A percentile compares a stretch with the other conserved stretches of the same genome.
Evolutionary conservation across 2,888 invertebrate species (phyloP).

Genomic region (Ypsolopha sequella): DNA sequence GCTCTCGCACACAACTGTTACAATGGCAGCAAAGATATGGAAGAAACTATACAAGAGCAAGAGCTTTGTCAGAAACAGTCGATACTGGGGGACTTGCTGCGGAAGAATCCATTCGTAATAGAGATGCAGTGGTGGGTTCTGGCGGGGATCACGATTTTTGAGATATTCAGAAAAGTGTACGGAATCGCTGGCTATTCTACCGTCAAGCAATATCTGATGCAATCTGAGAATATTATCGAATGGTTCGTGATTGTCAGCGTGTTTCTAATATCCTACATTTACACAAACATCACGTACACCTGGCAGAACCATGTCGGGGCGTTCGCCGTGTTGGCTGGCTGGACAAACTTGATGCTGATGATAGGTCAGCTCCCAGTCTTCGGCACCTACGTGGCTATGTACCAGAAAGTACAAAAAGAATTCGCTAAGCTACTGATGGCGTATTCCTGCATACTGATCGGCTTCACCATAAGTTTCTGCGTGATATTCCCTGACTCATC

Average conservation of each 20-base stretch:
- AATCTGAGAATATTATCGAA: slow-evolving; percentile 88
- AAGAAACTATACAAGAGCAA: slow-evolving; percentile 78
- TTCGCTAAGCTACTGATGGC: slow-evolving; percentile 89
- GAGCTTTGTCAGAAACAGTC: slow-evolving; percentile 84
- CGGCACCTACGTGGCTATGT: slow-evolving; percentile 93
- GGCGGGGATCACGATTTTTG: slow-evolving; percentile 82
- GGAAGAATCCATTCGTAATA: slow-evolving; percentile 81
- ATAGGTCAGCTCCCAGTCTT: slow-evolving; percentile 90
- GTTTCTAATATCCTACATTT: slow-evolving; percentile 85
- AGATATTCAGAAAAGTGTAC: slow-evolving; percentile 84
- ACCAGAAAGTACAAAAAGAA: slow-evolving; percentile 88
- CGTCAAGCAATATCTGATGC: slow-evolving; percentile 84
- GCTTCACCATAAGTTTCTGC: slow-evolving; percentile 90
- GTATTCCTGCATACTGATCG: slow-evolving; percentile 86
- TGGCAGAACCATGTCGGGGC: slow-evolving; percentile 92
- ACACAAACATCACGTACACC: slow-evolving; percentile 78
- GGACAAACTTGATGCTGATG: slow-evolving; percentile 93
- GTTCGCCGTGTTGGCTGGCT: slow-evolving; percentile 86
- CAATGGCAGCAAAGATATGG: slow-evolving; percentile 83
- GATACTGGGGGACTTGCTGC: slow-evolving; percentile 79
- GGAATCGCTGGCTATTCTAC: slow-evolving; percentile 87
- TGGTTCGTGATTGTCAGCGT: slow-evolving; percentile 90
- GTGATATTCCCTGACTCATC: slow-evolving; percentile 88
- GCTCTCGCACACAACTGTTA: slow-evolving; percentile 88
- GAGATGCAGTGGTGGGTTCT: slow-evolving; percentile 89